Evolutionary conservation across 2,113 vertebrate genomes (phyloP).

Genomic region (Megaptera novaeangliae): DNA sequence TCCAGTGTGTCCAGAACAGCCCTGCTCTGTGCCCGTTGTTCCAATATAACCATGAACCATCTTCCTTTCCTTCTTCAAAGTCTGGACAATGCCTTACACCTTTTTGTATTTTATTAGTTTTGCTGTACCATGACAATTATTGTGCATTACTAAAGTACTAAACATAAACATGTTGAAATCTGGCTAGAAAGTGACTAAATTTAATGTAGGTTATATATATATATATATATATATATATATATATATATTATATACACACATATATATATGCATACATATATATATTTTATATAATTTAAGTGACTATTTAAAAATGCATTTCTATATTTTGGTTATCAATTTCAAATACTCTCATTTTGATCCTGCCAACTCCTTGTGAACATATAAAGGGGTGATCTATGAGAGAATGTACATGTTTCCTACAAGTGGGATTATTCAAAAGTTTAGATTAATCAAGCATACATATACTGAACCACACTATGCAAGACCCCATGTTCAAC

Average conservation of each 20-base stretch:
- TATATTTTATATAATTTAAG: background rate
- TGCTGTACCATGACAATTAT: fast-evolving
- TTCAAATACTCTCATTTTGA: background rate
- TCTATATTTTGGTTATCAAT: background rate
- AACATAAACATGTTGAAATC: background rate
- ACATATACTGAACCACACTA: background rate
- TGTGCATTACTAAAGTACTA: background rate
- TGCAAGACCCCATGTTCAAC: background rate
- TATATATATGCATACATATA: too few relatives aligned
- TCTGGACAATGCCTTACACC: background rate
- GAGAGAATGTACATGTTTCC: background rate
- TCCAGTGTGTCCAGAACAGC: background rate
- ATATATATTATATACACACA: background rate
- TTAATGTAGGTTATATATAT: background rate
- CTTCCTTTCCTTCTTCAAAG: background rate
- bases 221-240: background rate
- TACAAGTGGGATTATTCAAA: background rate
- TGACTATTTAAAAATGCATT: background rate
- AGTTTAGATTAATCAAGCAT: background rate
- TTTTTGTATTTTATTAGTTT: fast-evolving
- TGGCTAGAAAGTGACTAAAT: background rate
- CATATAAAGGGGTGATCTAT: background rate
- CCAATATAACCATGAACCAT: fast-evolving
- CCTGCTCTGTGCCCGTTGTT: background rate
- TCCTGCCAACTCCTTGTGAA: background rate